Base-by-base conservation (phyloP, 2,113 vertebrate species). In the Hyperoodon ampullatus region DNA sequence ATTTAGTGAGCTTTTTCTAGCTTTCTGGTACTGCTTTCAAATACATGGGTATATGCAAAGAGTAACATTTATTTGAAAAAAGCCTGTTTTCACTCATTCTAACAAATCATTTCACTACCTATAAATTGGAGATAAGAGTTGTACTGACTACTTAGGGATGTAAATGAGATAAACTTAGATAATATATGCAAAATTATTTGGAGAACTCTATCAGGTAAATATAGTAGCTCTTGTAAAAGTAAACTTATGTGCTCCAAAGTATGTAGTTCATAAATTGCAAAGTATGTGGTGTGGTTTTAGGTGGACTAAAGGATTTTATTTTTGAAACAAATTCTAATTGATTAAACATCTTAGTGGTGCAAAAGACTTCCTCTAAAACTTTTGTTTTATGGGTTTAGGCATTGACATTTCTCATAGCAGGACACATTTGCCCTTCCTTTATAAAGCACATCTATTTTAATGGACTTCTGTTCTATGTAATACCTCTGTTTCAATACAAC, bases 151-250 rank as follows among this genome's bases (percentile, higher is more conserved):
- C 1, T 84, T 44, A 42, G 55, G 58, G 1, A 13, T 70, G 1
- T 82, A 72, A 85, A 68, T 66, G 26, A n/a, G 33, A 84, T 61
- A 16, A 77, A 83, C 63, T 83, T 33, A 94, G 13, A 63, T 75
- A 44, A 93, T 58, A 58, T 11, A 63, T 55, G 11, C 9, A 90
- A 77, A 88, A 66, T 90, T 92, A 90, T 82, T 97, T 95, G 70
- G 47, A 58, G 63, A 63, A 15, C 4, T 92, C 35, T 84, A 75
- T 60, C 28, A 68, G n/a, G 28, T 71, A 89, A 93, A 47, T 90
- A 66, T 30, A 82, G 7, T 53, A 81, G 1, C 6, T 88, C 63
- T 44, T 50, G 13, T 63, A 80, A 96, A 88, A 80, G 23, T 84
- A 90, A 95, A 95, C 19, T 16, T 90, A 74, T 0, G 1, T 78